A percentile compares a stretch with the other conserved stretches of the same genome.
phyloP scores from a whole-genome alignment of 2,113 vertebrate species.

The Glaucidium brasilianum region DNA sequence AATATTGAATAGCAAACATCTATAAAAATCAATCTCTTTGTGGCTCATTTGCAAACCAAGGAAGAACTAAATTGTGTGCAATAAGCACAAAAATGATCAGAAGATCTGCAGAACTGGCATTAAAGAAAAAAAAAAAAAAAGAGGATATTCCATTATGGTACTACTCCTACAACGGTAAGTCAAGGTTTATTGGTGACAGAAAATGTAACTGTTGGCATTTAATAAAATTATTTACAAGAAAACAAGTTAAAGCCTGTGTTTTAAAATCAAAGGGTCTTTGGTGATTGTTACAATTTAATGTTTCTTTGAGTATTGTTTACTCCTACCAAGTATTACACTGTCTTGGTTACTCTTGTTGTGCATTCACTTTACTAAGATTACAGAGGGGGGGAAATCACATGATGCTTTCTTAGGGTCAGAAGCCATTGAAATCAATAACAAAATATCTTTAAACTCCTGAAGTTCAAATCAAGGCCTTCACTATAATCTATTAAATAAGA shows the following conservation, averaged over 20 bases:
- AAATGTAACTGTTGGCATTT: not conserved
- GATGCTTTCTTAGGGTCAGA: not conserved
- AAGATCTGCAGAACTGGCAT: conserved; percentile 1
- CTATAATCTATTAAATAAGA: not conserved
- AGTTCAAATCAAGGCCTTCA: not conserved
- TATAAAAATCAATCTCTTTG: conserved; percentile 51
- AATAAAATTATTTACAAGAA: not conserved
- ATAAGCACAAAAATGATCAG: conserved; percentile 36
- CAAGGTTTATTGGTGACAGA: not conserved
- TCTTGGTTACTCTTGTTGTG: not conserved
- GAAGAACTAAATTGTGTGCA: conserved; percentile 32
- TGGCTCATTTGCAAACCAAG: conserved; percentile 22
- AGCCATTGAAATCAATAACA: not conserved
- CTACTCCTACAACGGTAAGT: not conserved
- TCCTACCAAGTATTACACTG: not conserved
- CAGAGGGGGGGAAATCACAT: not conserved
- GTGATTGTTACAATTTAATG: not conserved
- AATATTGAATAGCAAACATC: conserved; percentile 37
- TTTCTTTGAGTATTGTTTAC: not conserved
- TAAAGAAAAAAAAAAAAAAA: conserved; percentile 38
- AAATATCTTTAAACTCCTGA: not conserved
- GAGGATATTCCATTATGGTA: not conserved
- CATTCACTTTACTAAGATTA: not conserved
- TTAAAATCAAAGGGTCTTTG: not conserved
- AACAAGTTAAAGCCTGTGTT: not conserved